Percentiles rank a stretch among this genome's conserved stretches.
Conservation (phyloP, 2,888 invertebrate species). For the Cryptocephalus primarius region DNA sequence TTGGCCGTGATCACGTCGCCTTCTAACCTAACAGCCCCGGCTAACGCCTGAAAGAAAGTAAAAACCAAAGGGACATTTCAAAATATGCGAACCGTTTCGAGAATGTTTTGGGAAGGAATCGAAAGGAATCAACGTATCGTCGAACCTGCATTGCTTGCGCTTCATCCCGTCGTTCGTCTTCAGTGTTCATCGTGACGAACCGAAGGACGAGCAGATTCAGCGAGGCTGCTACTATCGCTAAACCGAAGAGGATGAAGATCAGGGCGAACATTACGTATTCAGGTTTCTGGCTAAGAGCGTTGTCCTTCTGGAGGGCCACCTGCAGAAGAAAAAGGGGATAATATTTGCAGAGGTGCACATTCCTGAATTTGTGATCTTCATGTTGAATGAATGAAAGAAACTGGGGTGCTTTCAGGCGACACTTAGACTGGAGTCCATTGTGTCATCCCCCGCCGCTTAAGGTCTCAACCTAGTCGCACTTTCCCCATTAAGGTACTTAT, state of each 20-base stretch:
- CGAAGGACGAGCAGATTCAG: constrained; percentile 93
- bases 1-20: constrained; percentile 96
- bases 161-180: constrained; percentile 92
- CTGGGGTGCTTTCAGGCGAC: no score
- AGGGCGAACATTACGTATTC: constrained; percentile 98
- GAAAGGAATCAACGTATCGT: no score
- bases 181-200: constrained; percentile 96
- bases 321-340: constrained; percentile 13
- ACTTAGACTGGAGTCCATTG: no score
- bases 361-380: no score
- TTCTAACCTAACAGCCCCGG: constrained; percentile 88
- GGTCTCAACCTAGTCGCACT: no score
- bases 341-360: neutral
- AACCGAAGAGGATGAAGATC: constrained; percentile 96
- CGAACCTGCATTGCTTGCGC: constrained; percentile 81
- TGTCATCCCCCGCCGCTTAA: no score
- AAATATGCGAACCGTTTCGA: no score
- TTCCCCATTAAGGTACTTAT: no score
- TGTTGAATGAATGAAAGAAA: no score
- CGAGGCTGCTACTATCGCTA: constrained; percentile 97
- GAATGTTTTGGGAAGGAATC: no score
- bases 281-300: constrained; percentile 86
- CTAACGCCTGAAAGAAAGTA: constrained; percentile 59
- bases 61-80: neutral
- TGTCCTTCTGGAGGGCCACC: constrained; percentile 87